These are phyloP conservation scores for Drosophila pegasa DNA, from an alignment of 2,888 invertebrate species.

Conservation along the genomic window DNA sequence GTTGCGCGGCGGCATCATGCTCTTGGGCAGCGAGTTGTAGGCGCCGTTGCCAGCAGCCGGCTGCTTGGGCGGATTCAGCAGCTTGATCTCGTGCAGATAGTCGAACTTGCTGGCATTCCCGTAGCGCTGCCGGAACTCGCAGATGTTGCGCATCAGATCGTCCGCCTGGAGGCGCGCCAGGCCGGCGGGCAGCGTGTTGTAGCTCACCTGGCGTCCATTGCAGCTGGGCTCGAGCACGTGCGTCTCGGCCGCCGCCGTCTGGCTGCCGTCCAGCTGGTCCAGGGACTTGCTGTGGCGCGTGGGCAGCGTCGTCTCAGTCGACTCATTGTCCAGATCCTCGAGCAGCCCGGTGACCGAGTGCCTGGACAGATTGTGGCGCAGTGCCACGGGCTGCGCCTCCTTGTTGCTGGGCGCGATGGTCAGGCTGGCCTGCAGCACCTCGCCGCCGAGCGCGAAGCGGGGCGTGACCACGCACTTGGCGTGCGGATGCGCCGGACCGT, in stretches of 20 bases:
- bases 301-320: slow-evolving; percentile 86
- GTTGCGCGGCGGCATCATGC: slow-evolving; percentile 87
- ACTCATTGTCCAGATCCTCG: slow-evolving; percentile 82
- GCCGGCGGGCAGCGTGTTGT: slow-evolving; percentile 66
- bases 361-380: slow-evolving; percentile 85
- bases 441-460: slow-evolving; percentile 86
- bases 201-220: slow-evolving; percentile 54
- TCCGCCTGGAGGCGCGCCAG: slow-evolving; percentile 84
- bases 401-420: slow-evolving; percentile 87
- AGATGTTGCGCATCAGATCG: slow-evolving; percentile 87
- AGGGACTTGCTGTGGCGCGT: slow-evolving; percentile 93
- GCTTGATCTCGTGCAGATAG: slow-evolving; percentile 84
- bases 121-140: slow-evolving; percentile 88
- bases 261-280: slow-evolving; percentile 88
- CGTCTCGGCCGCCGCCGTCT: slow-evolving; percentile 17
- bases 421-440: slow-evolving; percentile 88
- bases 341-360: slow-evolving; percentile 88
- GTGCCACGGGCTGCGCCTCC: slow-evolving; percentile 65
- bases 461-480: slow-evolving; percentile 86
- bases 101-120: slow-evolving; percentile 86
- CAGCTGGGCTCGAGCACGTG: slow-evolving; percentile 20
- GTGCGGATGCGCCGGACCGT: slow-evolving; percentile 72
- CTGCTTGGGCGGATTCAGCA: slow-evolving; percentile 83
- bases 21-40: slow-evolving; percentile 84
- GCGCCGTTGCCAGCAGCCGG: slow-evolving; percentile 43